Base-by-base conservation (phyloP, 2,113 vertebrate genomes). In the Okapia johnstoni region DNA sequence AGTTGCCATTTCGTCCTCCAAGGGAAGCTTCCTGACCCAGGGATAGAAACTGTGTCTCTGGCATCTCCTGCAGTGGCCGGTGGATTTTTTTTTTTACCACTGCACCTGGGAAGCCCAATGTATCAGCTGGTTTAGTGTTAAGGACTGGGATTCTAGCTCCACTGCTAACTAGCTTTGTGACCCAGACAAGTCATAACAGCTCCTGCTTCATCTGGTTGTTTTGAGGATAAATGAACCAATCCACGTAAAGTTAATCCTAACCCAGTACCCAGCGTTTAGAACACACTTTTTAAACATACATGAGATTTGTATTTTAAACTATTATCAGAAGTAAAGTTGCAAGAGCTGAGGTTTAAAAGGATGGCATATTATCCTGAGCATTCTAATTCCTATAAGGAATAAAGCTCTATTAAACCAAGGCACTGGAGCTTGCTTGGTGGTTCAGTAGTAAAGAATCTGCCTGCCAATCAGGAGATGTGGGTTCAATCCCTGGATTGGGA, bases 361-460 rank as follows among this genome's bases (percentile, higher is more conserved):
- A 60, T 80, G 73, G 36, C 50, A 55, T 86, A 30, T 60, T 83
- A 3, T 58, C 52, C 80, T 50, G 40, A 79, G 11, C 57, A 19
- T 25, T 52, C 90, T 63, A 84, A 96, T 85, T 96, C 60, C 58
- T 87, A 66, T 36, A 46, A 77, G 16, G 50, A 92, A n/a, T 36
- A 93, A 40, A 55, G 3, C 21, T 95, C 17, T n/a, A 36, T 43
- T 63, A 92, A 84, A 86, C 11, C 3, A 77, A 83, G 14, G 13
- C 25, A 19, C 15, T 89, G 33, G 28, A 63, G 23, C 23, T 25
- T 76, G 19, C 70, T 12, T 57, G 55, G 55, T 57, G 55, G 55
- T 12, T 57, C 55, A 57, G 21, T 57, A 21, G 55, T 57, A 57
- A 43, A 15, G 70, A 76, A 14, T 43, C 70, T 43, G 23, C 40